Percentiles rank a stretch among this genome's conserved stretches.
These are phyloP conservation scores for Thunnus thynnus DNA, from an alignment of 2,113 vertebrate genomes.

Conservation along the genomic window DNA sequence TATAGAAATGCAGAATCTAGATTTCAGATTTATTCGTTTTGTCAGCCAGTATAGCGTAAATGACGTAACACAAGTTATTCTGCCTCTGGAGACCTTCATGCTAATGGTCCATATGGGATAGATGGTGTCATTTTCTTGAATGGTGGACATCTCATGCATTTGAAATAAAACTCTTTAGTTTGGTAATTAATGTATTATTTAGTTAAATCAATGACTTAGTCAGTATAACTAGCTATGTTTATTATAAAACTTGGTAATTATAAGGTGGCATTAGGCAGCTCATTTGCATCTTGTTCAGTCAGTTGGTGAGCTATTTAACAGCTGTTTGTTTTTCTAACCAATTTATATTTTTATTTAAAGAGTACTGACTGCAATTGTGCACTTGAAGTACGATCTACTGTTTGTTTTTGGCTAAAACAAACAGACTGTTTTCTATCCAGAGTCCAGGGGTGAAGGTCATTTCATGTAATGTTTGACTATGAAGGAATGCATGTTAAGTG, in stretches of 20 bases:
- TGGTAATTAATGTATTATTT: background rate
- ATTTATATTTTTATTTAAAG: background rate
- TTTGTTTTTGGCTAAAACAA: constrained; percentile 42
- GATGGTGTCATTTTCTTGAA: too few relatives aligned
- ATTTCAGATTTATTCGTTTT: too few relatives aligned
- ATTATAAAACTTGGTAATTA: background rate
- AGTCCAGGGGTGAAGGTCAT: constrained; percentile 46
- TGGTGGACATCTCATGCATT: background rate
- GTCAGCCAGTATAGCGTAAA: too few relatives aligned
- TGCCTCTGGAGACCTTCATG: too few relatives aligned
- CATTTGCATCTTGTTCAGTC: background rate
- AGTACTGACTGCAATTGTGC: background rate
- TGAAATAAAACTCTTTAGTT: background rate
- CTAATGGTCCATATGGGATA: too few relatives aligned
- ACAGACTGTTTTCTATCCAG: constrained; percentile 15
- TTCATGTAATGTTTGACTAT: constrained; percentile 57
- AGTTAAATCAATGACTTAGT: background rate
- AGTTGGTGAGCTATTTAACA: background rate
- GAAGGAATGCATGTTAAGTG: constrained; percentile 26
- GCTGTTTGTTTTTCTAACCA: background rate
- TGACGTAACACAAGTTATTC: too few relatives aligned
- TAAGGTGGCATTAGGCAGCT: background rate
- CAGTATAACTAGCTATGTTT: background rate
- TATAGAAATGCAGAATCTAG: background rate
- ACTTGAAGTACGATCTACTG: constrained; percentile 2